Percentiles rank a stretch among this genome's conserved stretches.
phyloP scores from a whole-genome alignment of 2,113 vertebrate genomes.

The Zosterops borbonicus region DNA sequence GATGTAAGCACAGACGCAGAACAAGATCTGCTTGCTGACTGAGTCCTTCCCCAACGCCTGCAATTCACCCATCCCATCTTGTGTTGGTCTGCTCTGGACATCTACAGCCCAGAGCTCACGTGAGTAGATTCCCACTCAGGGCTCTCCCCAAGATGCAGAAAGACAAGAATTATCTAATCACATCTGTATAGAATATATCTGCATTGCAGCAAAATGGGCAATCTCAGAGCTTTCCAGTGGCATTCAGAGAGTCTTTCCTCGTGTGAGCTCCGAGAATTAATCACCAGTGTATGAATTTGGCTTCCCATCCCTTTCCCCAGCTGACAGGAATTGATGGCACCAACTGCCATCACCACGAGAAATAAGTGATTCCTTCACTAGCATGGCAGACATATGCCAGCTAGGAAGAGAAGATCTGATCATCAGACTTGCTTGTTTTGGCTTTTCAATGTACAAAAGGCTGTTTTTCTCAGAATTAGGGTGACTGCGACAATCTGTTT shows the following conservation, averaged over 20 bases:
- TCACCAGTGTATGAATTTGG: conserved; percentile 31
- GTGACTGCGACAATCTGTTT: conserved; percentile 71
- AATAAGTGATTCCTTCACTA: conserved; percentile 52
- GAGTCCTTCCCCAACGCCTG: background rate
- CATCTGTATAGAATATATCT: background rate
- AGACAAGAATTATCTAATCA: background rate
- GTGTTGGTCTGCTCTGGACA: background rate
- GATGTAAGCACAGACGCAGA: background rate
- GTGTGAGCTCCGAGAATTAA: conserved; percentile 11
- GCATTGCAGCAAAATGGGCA: background rate
- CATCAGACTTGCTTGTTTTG: conserved; percentile 54
- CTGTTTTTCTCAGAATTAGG: conserved; percentile 70
- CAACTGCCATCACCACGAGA: conserved; percentile 31
- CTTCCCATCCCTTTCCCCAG: conserved; percentile 7
- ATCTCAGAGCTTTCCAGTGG: background rate
- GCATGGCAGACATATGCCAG: conserved; percentile 55
- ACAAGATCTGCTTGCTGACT: background rate
- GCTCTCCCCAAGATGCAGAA: background rate
- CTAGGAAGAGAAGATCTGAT: conserved; percentile 48
- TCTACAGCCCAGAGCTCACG: background rate
- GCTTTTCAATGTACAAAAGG: conserved; percentile 61
- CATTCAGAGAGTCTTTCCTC: conserved; percentile 12
- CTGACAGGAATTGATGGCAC: conserved; percentile 59
- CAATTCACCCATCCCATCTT: background rate
- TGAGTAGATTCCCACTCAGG: background rate